Conservation (phyloP, 1,140 invertebrate genomes). For the Contarinia nasturtii region DNA sequence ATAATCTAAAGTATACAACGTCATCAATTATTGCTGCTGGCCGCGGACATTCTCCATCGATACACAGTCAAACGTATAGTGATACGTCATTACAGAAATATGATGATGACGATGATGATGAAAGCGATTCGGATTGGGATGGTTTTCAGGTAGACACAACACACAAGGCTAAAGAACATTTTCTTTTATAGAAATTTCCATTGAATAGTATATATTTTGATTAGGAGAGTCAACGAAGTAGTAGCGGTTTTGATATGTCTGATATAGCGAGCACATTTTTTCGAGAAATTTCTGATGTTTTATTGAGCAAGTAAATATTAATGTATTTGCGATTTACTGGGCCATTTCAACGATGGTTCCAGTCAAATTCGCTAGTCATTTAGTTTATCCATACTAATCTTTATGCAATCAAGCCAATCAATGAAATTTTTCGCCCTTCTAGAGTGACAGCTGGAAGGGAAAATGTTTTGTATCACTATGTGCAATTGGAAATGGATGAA, state of each 20-base stretch:
- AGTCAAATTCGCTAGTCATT: no score
- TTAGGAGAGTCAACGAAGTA: conserved; percentile 41
- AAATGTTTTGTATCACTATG: conserved; percentile 46
- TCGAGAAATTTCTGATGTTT: conserved; percentile 45
- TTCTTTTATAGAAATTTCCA: not conserved
- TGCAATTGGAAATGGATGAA: conserved; percentile 42
- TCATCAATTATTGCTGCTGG: not conserved
- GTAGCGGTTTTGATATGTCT: conserved; percentile 38
- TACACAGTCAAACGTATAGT: conserved; percentile 19
- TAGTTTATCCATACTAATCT: no score
- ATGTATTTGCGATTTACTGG: no score
- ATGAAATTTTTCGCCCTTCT: not conserved
- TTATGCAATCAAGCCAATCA: no score
- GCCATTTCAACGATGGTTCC: no score
- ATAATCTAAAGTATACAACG: no score
- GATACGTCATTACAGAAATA: conserved; percentile 14
- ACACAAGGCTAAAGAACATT: no score
- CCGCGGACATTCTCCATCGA: conserved; percentile 8
- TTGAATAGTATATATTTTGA: conserved; percentile 6
- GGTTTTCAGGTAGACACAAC: conserved; percentile 19
- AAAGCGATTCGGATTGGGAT: conserved; percentile 36
- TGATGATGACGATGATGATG: conserved; percentile 13
- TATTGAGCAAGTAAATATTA: conserved; percentile 31
- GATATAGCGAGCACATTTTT: conserved; percentile 50
- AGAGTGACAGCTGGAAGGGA: conserved; percentile 40